Percentiles rank a stretch among this genome's conserved stretches.
Evolutionary conservation across 2,888 invertebrate genomes (phyloP).

Genomic region (Lithophane leautieri): DNA sequence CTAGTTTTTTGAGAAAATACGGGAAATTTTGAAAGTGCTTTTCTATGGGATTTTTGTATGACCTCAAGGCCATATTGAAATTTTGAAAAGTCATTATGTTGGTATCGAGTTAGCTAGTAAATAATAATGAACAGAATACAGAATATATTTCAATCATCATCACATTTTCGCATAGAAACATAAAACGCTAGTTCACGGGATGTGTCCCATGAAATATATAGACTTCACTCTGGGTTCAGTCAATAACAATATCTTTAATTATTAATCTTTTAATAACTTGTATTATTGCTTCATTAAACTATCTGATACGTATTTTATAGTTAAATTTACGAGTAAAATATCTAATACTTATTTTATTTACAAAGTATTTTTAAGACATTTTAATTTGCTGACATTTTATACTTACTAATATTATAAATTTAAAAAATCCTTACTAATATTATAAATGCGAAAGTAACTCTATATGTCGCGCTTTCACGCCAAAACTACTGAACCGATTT

Average conservation of each 20-base stretch:
- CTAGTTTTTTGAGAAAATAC: no score
- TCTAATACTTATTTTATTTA: constrained; percentile 25
- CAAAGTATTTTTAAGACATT: constrained; percentile 15
- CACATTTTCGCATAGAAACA: constrained; percentile 85
- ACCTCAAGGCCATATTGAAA: neutral
- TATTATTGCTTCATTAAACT: constrained; percentile 44
- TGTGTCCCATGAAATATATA: constrained; percentile 47
- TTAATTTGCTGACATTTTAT: no score
- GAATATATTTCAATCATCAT: constrained; percentile 83
- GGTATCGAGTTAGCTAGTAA: neutral
- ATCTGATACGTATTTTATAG: constrained; percentile 27
- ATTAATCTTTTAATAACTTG: constrained; percentile 15
- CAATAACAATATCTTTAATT: constrained; percentile 46
- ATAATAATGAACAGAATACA: constrained; percentile 70
- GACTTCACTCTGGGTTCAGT: constrained; percentile 46
- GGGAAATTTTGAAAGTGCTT: no score
- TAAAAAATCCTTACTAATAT: no score
- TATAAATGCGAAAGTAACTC: no score
- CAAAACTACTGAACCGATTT: no score
- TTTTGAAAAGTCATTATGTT: neutral
- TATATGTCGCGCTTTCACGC: no score
- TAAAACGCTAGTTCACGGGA: constrained; percentile 77
- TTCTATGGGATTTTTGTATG: no score
- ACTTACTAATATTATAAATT: no score
- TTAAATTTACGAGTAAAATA: constrained; percentile 28